These are phyloP conservation scores for Nebria brevicollis DNA, from an alignment of 2,888 invertebrate species.

Conservation along the genomic window DNA sequence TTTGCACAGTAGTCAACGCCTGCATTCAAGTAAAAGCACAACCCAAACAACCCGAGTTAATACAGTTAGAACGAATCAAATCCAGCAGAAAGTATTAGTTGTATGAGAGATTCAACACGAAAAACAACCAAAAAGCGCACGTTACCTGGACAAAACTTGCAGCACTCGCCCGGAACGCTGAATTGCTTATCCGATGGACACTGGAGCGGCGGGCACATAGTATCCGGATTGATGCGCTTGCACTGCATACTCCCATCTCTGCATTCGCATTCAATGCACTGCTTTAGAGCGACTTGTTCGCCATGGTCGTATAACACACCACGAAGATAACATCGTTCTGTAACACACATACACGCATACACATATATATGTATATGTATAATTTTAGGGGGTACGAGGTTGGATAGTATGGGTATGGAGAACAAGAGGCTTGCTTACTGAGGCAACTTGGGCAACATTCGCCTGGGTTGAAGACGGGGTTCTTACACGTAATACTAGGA, in stretches of 20 bases:
- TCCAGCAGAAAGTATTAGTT: conserved; percentile 12
- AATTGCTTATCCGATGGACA: conserved; percentile 83
- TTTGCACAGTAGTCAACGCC: conserved; percentile 90
- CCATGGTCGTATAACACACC: conserved; percentile 83
- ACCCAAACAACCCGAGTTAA: conserved; percentile 18
- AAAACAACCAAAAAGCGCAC: neutral
- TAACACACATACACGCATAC: conserved; percentile 50
- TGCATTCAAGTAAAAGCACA: conserved; percentile 59
- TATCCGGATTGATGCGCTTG: conserved; percentile 75
- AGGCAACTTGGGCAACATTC: conserved; percentile 89
- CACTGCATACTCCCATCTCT: conserved; percentile 85
- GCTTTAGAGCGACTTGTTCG: conserved; percentile 76
- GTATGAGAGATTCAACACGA: neutral
- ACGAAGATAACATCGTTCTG: conserved; percentile 78
- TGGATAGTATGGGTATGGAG: no score
- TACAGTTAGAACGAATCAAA: conserved; percentile 1
- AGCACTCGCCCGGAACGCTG: conserved; percentile 86
- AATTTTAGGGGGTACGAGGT: neutral
- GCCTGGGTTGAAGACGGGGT: conserved; percentile 80
- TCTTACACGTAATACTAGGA: conserved; percentile 79
- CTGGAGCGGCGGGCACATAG: conserved; percentile 79
- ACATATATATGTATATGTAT: neutral
- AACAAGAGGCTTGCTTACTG: conserved; percentile 70
- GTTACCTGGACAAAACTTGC: conserved; percentile 88
- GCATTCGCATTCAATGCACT: conserved; percentile 86